A percentile compares a stretch with the other conserved stretches of the same genome.
Evolutionary conservation across 2,888 invertebrate genomes (phyloP).

Genomic region (Cephus sareptanus): DNA sequence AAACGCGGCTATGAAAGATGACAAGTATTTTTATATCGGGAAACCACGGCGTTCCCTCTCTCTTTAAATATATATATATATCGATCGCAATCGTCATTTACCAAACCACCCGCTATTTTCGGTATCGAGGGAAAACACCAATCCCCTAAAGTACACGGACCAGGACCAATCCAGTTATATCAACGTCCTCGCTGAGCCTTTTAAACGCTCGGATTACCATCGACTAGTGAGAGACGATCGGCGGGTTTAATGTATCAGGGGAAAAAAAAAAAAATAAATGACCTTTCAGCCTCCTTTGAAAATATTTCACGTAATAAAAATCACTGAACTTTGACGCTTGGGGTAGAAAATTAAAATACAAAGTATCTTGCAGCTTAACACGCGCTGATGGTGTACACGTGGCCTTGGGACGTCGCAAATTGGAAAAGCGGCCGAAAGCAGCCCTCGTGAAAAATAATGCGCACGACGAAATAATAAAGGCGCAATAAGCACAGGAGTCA

Average conservation of each 20-base stretch:
- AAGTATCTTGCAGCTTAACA: too few relatives aligned
- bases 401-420: not conserved
- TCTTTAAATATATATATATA: not conserved
- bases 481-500: not conserved
- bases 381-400: not conserved
- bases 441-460: not conserved
- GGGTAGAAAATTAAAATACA: too few relatives aligned
- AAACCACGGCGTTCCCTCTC: not conserved
- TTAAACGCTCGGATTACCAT: not conserved
- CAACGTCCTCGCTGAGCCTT: not conserved
- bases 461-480: rapidly evolving
- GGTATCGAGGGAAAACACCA: not conserved
- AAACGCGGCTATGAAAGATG: constrained; percentile 16
- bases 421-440: not conserved
- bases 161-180: not conserved
- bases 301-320: not conserved
- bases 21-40: constrained; percentile 3
- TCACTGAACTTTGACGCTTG: not conserved
- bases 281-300: not conserved
- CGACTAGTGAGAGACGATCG: not conserved
- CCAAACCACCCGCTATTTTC: not conserved
- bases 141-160: not conserved
- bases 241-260: not conserved
- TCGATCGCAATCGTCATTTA: not conserved
- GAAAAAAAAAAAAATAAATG: not conserved